A percentile compares a stretch with the other conserved stretches of the same genome.
These are phyloP conservation scores for Drosophila eohydei DNA, from an alignment of 2,888 invertebrate species.

Conservation along the genomic window DNA sequence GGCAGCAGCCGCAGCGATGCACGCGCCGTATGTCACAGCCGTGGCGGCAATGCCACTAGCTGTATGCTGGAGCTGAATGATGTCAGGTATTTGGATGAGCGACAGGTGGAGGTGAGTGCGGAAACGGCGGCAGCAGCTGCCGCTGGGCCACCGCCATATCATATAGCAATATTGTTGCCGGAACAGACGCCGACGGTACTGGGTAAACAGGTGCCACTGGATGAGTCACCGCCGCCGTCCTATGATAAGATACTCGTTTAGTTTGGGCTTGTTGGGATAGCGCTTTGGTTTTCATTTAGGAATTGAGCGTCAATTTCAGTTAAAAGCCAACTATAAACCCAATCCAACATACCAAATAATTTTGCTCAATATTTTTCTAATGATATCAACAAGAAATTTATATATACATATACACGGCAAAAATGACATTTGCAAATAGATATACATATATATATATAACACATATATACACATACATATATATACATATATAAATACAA, in stretches of 20 bases:
- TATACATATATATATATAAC: conserved; percentile 51
- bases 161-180: conserved; percentile 92
- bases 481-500: conserved; percentile 36
- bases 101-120: conserved; percentile 44
- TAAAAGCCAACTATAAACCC: conserved; percentile 47
- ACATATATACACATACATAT: conserved; percentile 35
- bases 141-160: conserved; percentile 90
- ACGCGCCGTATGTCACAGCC: conserved; percentile 64
- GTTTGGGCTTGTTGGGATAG: conserved; percentile 58
- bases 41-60: conserved; percentile 52
- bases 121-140: conserved; percentile 69
- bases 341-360: conserved; percentile 57
- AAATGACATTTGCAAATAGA: conserved; percentile 56
- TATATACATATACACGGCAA: conserved; percentile 74
- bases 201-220: conserved; percentile 74
- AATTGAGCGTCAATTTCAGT: conserved; percentile 66
- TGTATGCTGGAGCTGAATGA: conserved; percentile 63
- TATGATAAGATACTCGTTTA: conserved; percentile 91
- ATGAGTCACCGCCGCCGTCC: conserved; percentile 90
- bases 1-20: conserved; percentile 51
- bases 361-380: conserved; percentile 76
- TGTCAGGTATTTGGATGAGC: conserved; percentile 63
- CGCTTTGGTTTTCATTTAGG: conserved; percentile 51
- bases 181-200: conserved; percentile 81
- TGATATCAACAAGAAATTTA: conserved; percentile 69